These are phyloP conservation scores for Rapana venosa DNA, from an alignment of 2,888 invertebrate genomes.

Conservation along the genomic window DNA sequence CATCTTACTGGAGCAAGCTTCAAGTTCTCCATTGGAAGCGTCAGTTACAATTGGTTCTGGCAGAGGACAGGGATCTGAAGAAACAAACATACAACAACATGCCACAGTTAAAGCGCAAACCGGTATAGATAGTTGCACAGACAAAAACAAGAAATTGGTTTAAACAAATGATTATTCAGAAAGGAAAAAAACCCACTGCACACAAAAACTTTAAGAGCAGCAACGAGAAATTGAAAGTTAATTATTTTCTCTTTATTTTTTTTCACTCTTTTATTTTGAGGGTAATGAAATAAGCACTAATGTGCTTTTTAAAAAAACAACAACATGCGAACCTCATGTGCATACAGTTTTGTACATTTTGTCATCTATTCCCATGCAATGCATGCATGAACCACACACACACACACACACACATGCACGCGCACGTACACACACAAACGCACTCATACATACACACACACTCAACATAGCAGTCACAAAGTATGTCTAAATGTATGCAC, in stretches of 20 bases:
- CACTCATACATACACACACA: constrained; percentile 6
- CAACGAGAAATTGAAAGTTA: no score
- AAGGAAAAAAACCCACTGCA: no score
- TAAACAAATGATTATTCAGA: no score
- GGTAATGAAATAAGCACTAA: no score
- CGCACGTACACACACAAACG: neutral
- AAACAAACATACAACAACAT: neutral
- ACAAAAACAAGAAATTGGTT: neutral
- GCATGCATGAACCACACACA: neutral
- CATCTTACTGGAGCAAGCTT: neutral
- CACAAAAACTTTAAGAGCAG: no score
- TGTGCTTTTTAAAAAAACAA: no score
- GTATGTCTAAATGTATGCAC: neutral
- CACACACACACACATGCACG: neutral
- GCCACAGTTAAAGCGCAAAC: neutral
- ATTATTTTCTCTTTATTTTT: no score
- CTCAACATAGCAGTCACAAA: neutral
- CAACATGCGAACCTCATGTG: no score
- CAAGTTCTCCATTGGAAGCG: constrained; percentile 5
- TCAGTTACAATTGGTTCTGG: neutral
- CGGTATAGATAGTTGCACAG: neutral
- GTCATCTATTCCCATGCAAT: neutral
- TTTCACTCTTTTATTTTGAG: no score
- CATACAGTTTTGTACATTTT: no score
- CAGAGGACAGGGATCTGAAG: constrained; percentile 36